Percentiles rank a stretch among this genome's conserved stretches.
Evolutionary conservation across 2,113 vertebrate genomes (phyloP).

Genomic region (Xenus cinereus): DNA sequence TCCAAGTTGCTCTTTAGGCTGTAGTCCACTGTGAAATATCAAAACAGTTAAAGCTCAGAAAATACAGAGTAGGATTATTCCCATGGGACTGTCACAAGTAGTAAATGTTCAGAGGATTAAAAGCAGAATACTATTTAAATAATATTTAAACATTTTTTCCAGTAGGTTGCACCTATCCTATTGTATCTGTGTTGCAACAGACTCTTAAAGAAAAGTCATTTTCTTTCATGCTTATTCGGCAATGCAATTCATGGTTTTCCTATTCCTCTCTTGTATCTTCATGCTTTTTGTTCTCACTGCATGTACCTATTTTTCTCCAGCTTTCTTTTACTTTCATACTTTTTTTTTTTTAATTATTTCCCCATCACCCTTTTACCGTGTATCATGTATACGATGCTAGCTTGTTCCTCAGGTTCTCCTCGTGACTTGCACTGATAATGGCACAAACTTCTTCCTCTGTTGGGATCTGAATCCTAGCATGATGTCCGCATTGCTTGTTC

Average conservation of each 20-base stretch:
- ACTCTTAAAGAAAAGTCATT: background rate
- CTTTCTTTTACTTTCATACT: background rate
- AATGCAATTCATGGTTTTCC: background rate
- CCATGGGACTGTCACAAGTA: background rate
- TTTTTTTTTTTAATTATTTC: background rate
- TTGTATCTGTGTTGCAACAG: background rate
- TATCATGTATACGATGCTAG: background rate
- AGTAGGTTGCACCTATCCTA: background rate
- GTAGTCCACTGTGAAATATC: background rate
- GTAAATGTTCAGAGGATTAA: background rate
- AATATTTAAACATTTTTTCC: background rate
- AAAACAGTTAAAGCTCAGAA: background rate
- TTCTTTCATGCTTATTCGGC: background rate
- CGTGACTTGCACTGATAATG: background rate
- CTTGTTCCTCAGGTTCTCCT: background rate
- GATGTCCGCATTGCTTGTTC: background rate
- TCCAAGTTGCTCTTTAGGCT: background rate
- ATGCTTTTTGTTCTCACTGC: background rate
- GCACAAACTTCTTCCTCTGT: background rate
- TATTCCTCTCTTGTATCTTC: background rate
- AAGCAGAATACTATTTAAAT: background rate
- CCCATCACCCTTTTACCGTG: rapidly evolving
- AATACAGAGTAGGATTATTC: background rate
- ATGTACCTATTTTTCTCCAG: background rate
- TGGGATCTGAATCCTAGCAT: background rate